Conservation (phyloP, 2,888 invertebrate species). For the Chrysopilus asiliformis region DNA sequence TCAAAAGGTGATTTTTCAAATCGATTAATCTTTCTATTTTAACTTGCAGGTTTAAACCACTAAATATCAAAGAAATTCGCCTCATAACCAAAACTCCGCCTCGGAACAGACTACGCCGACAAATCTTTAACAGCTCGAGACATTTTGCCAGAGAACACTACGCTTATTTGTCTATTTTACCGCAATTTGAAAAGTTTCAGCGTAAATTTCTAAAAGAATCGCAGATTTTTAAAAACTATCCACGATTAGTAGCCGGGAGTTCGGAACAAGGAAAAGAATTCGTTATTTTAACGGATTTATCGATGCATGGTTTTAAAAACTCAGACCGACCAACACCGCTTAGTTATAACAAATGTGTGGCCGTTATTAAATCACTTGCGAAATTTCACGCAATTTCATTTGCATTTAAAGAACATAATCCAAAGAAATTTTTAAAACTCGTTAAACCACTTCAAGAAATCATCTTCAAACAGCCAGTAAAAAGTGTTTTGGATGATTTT, state of each 20-base stretch:
- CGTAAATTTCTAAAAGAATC: slow-evolving; percentile 1
- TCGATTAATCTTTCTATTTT: too few relatives aligned
- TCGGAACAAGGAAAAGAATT: slow-evolving; percentile 37
- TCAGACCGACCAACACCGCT: slow-evolving; percentile 37
- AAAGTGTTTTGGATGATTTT: slow-evolving; percentile 7
- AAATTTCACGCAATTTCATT: slow-evolving; percentile 41
- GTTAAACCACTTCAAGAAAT: slow-evolving; percentile 7
- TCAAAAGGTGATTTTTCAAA: too few relatives aligned
- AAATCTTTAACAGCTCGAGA: slow-evolving; percentile 7
- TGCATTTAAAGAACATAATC: slow-evolving; percentile 40
- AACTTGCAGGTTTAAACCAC: too few relatives aligned
- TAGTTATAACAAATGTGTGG: slow-evolving; percentile 34
- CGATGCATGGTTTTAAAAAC: slow-evolving; percentile 27
- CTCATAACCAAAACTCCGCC: slow-evolving; percentile 10
- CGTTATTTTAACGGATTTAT: slow-evolving; percentile 37
- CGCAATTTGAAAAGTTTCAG: slow-evolving; percentile 9
- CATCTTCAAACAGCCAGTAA: slow-evolving; percentile 6
- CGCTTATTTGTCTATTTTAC: slow-evolving; percentile 7
- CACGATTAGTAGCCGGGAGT: slow-evolving; percentile 27
- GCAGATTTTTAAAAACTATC: slow-evolving; percentile 9
- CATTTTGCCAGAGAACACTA: slow-evolving; percentile 9
- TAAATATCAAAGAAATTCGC: too few relatives aligned
- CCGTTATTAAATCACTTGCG: slow-evolving; percentile 35
- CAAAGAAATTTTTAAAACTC: slow-evolving; percentile 28
- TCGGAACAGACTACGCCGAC: slow-evolving; percentile 3